Evolutionary conservation across 2,888 invertebrate species (phyloP), one percentile per base, ranked within the genome.

Genomic region (Drosophila ezoana): DNA sequence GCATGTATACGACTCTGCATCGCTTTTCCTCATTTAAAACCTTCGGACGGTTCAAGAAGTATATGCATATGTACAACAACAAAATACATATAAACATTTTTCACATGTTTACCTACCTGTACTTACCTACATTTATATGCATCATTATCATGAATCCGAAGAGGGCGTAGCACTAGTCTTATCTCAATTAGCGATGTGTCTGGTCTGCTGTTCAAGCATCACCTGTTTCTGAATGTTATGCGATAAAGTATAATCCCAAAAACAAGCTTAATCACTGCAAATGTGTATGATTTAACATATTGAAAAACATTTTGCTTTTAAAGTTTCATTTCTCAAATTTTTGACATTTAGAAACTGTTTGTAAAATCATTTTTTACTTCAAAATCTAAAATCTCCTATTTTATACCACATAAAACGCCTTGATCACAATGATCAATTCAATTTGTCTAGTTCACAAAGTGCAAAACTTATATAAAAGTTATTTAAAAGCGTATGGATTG

Each of bases 41-140:
- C 72, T 65, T 81, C 74, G 76, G 76, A 63, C 76, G 53, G 6
- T 45, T 73, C 13, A 61, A 64, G 52, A 61, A 51, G 51, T 62
- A 41, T 20, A 14, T 37, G 20, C 8, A 32, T 51, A 53, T 28
- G 52, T 16, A 40, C 16, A 40, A 3, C 11, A 10, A 11, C 11
- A 47, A 38, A 33, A 47, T 9, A 40, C 9, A 48, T 9, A 13
- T 41, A 28, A 4, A 16, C 23, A 48, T 33, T 11, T 16, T 40
- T 45, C 3, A 40, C 18, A n/a, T 18, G 6, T 14, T 23, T 18
- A 62, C 9, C 45, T 28, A 8, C 28, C 43, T 38, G 18, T 32
- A 32, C 20, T 37, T 14, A 18, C 20, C 40, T 4, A 28, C 28
- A 28, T 28, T 8, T n/a, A 41, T 23, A 11, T 18, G 13, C 9